Evolutionary conservation across 2,113 vertebrate genomes (phyloP), one percentile per base, ranked within the genome.

Genomic region (Acrocephalus kingi): DNA sequence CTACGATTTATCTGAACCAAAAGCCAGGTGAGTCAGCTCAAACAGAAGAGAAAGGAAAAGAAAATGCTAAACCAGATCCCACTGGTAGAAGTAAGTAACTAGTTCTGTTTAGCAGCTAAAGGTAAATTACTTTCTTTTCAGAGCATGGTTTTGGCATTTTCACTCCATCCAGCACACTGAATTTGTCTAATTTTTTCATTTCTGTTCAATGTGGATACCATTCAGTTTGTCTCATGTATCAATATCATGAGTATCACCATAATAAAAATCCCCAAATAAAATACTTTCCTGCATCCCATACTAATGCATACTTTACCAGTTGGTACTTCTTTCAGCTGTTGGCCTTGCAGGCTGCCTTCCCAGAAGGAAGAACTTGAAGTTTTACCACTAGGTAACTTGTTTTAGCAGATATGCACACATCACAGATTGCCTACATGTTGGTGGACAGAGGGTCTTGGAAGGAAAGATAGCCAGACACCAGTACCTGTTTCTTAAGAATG

Each of bases 291-390:
- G 56, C 73, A 67, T 49, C 89, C 69, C 72, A 84, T 25, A 59
- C 84, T 87, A 81, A 89, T 13, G 25, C 39, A 96, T 95, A 96
- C 89, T 0, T 96, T 96, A 96, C 93, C 94, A 94, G 55, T 39
- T 81, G 64, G 23, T 67, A 95, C 77, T 89, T 91, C 93, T 84
- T 89, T 93, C 73, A 94, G 91, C 61, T 87, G 84, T 55, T 91
- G 93, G 73, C 96, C 91, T 94, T 91, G 61, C 80, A 84, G 83
- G 72, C 93, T 96, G 91, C 89, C 89, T 96, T 96, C 87, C 93
- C 89, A 94, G 89, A 96, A 96, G 76, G 89, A 95, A 95, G 64
- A 96, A 96, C 58, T 91, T 84, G 68, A 77, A 84, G 76, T 77
- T 95, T 84, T 96, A 96, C 46, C 84, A 91, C 89, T 94, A 96